Evolutionary conservation across 2,113 vertebrate species (phyloP), one percentile per base, ranked within the genome.

Genomic region (Mionectes macconnelli): DNA sequence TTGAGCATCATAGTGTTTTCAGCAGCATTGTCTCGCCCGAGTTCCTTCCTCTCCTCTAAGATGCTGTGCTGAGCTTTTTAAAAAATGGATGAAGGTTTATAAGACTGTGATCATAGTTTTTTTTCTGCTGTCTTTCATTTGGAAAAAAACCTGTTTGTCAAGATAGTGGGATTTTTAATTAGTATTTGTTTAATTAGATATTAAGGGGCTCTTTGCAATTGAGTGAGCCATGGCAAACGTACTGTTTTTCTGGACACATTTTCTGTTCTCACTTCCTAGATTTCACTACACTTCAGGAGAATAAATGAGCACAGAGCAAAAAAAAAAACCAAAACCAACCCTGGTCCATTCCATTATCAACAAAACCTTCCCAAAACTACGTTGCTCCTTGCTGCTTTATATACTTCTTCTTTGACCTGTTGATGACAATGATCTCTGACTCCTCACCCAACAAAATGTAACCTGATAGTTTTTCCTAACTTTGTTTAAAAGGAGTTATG

Each of bases 11-110:
- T 7, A 6, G 8, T 15, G 18, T 59, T 85, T 45, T 31, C 57
- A 68, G 49, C 53, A n/a, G 35, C 66, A 20, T 27, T n/a, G 1
- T n/a, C 49, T 31, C n/a, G 47, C 37, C 23, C 0, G 1, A 0
- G 0, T 35, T 62, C 35, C 37, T 62, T 27, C 50, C 23, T 45
- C 12, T 69, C 10, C 6, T 62, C 22, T 60, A 44, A 27, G 25
- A 23, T 33, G 35, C 39, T 73, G 16, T 9, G 22, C 18, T 44
- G 50, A 62, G 35, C 14, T n/a, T 79, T 40, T 24, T 1, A 50
- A 70, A 73, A 60, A 55, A 37, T 8, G 10, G 44, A 4, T 53
- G 56, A 28, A 62, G 17, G 12, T 39, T 55, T 20, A 31, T 22
- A 60, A 85, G 13, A 20, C 20, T 75, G 52, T 66, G 19, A 5